Evolutionary conservation across 53 echinoderm and acorn worm genomes (phyloP).

Genomic region (Patiria pectinifera): DNA sequence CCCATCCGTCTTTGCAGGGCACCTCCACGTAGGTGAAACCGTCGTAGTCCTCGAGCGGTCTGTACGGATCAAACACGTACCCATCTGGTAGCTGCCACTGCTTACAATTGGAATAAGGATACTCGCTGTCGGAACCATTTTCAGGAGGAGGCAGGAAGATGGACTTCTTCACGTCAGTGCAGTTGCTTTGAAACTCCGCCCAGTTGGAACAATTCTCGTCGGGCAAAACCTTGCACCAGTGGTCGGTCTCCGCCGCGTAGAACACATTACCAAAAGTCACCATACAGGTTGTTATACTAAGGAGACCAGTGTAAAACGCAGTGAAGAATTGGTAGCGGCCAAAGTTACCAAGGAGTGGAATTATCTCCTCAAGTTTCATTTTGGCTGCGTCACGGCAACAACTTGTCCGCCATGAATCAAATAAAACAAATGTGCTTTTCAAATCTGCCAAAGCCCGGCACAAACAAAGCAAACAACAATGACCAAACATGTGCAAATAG

Average conservation of each 20-base stretch:
- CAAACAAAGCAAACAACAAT: no score
- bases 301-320: no score
- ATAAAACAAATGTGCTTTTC: no score
- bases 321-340: no score
- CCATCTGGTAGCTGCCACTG: slow-evolving; percentile 33
- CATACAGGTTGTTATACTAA: no score
- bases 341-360: no score
- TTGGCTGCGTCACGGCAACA: no score
- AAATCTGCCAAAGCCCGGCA: no score
- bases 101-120: slow-evolving; percentile 46
- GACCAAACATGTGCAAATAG: no score
- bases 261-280: not conserved
- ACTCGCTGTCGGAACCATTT: not conserved
- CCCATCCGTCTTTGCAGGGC: slow-evolving; percentile 81
- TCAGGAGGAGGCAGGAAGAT: slow-evolving; percentile 49
- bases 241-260: slow-evolving; percentile 60
- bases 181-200: slow-evolving; percentile 39
- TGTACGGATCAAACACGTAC: slow-evolving; percentile 42
- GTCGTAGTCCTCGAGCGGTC: not conserved
- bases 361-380: no score
- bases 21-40: slow-evolving; percentile 10
- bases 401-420: no score
- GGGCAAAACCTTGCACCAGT: slow-evolving; percentile 74
- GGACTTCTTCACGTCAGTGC: slow-evolving; percentile 55
- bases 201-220: slow-evolving; percentile 39